These are phyloP conservation scores for Diplazon laetatorius DNA, from an alignment of 2,888 invertebrate genomes.

Conservation along the genomic window DNA sequence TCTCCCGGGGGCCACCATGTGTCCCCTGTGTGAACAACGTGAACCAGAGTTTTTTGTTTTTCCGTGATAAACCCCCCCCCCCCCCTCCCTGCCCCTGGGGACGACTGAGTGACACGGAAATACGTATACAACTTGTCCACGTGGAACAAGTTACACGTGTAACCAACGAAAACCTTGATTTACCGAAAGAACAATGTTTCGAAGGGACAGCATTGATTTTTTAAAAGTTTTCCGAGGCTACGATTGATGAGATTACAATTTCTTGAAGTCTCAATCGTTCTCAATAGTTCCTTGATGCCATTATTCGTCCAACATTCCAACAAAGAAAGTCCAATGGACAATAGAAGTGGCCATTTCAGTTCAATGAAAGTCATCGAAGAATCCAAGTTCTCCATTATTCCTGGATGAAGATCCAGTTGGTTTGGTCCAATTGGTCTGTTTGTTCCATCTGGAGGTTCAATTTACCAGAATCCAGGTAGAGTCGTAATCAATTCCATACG, in stretches of 20 bases:
- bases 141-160: not conserved
- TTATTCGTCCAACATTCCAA: not conserved
- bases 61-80: conserved; percentile 10
- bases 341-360: too few relatives aligned
- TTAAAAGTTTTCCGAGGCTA: not conserved
- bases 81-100: too few relatives aligned
- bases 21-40: conserved; percentile 50
- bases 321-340: too few relatives aligned
- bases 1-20: conserved; percentile 22
- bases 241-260: not conserved
- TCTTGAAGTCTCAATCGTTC: not conserved
- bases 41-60: conserved; percentile 48
- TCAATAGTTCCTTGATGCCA: not conserved
- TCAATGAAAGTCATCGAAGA: too few relatives aligned
- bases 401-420: too few relatives aligned
- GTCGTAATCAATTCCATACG: too few relatives aligned
- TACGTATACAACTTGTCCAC: conserved; percentile 19
- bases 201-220: too few relatives aligned
- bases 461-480: too few relatives aligned
- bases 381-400: too few relatives aligned
- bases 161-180: conserved; percentile 15
- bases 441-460: too few relatives aligned
- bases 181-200: not conserved
- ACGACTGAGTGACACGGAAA: conserved; percentile 33
- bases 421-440: too few relatives aligned